Base-by-base conservation (phyloP, 1,140 invertebrate species). In the Lerema accius region DNA sequence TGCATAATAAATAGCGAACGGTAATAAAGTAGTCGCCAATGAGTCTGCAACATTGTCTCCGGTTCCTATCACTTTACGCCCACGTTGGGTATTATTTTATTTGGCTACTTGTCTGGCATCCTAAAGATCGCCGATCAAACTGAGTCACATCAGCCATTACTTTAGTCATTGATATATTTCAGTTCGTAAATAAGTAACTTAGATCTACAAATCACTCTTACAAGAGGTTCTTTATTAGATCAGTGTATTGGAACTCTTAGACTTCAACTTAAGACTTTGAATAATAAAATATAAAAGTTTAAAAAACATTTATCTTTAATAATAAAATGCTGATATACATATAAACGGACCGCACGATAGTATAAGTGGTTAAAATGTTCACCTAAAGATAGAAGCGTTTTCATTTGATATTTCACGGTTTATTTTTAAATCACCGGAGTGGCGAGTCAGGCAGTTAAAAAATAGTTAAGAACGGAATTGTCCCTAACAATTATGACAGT, bases 1-100 rank as follows among this genome's bases (percentile, higher is more conserved):
- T n/a, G n/a, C n/a, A n/a, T n/a, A n/a, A 42, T 53, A 53, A 53
- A 23, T 16, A 10, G 50, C 19, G 39, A 43, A 14, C 42, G 16
- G 14, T 1, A 17, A 42, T 55, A 42, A n/a, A 55, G 37, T 46
- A 56, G 65, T 43, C 65, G 65, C 65, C 65, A 63, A 32, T 43
- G 62, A 51, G 65, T 63, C 61, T 64, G 48, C 49, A 42, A 49
- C 43, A 7, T 58, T 53, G 19, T 48, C 61, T 56, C 17, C 42
- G 53, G 46, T 63, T 58, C 45, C 46, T 49, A 64, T 64, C 39
- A 61, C 42, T 60, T 45, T 43, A 69, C 62, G 50, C 43, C 62
- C 50, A 64, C 59, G 39, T 39, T 10, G n/a, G n/a, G 19, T 23
- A 40, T 58, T 40, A 26, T 50, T 46, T 51, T 32, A 40, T 53